Base-by-base conservation (phyloP, 2,797 vertebrate species). In the Champsocephalus gunnari region DNA sequence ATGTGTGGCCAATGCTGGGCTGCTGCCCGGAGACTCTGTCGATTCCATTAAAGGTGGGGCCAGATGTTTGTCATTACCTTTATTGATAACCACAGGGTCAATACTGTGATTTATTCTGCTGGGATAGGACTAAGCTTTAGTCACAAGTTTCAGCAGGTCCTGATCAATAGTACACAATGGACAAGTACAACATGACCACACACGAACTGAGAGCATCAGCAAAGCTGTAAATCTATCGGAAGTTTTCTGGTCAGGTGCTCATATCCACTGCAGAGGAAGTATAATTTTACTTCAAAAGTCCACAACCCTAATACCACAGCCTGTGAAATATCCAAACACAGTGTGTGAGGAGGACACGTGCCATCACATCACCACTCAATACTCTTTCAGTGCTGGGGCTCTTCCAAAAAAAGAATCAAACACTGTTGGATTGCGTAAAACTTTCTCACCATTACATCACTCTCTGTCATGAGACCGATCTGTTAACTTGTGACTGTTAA, bases 31-130 rank as follows among this genome's bases (percentile, higher is more conserved):
- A 92, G 93, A 82, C 92, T 84, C 83, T 92, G 94, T 94, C 93
- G 93, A 95, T 94, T 92, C 92, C 90, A 95, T 94, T 95, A 94
- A 95, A 94, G 92, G 90, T 93, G 93, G 91, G 92, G 91, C 94
- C 94, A 95, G 94, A 95, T 95, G 93, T 95, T 95, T 95, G 94
- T 94, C 94, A 95, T 95, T 95, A 95, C 93, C 92, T 92, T 93
- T 95, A 95, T 95, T 95, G 94, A 95, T 95, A 95, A 94, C 90
- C 89, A 82, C 90, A 81, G 85, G 91, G 90, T 95, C 95, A 93
- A 95, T 95, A 93, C 90, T 87, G 92, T 94, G 95, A 95, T 95
- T 95, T 95, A 94, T 96, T 94, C 93, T 91, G 88, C 87, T 81
- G 93, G 93, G 92, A 94, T 88, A 80, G 86, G 89, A 85, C 92